Evolutionary conservation across 2,797 vertebrate genomes (phyloP).

Genomic region (Phalanger gymnotis): DNA sequence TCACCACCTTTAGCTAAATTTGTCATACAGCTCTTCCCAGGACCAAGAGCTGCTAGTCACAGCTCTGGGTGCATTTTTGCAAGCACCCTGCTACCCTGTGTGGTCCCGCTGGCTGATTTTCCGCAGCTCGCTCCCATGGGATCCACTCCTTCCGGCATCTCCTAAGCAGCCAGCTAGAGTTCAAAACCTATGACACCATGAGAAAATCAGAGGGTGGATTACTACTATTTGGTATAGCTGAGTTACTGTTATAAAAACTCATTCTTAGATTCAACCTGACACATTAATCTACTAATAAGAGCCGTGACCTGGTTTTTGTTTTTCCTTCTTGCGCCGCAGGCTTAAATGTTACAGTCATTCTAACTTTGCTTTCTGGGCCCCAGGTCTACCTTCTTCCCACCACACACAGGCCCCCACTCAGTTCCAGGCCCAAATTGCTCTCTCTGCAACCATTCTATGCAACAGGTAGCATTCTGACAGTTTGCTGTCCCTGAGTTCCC

Average conservation of each 20-base stretch:
- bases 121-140: background rate
- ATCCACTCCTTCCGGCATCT: background rate
- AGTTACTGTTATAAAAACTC: background rate
- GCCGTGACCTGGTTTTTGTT: background rate
- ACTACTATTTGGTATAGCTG: background rate
- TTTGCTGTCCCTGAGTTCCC: background rate
- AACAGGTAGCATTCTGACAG: background rate
- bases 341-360: background rate
- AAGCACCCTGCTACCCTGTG: background rate
- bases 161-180: background rate
- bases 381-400: background rate
- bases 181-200: background rate
- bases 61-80: no score
- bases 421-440: background rate
- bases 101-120: background rate
- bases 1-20: no score
- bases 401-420: background rate
- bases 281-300: background rate
- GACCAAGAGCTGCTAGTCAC: no score
- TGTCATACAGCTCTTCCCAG: no score
- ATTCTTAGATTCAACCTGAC: background rate
- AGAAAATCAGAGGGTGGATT: background rate
- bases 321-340: background rate
- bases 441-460: background rate
- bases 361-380: background rate